A percentile compares a stretch with the other conserved stretches of the same genome.
Conservation (phyloP, 2,113 vertebrate species). For the Saccopteryx leptura region DNA sequence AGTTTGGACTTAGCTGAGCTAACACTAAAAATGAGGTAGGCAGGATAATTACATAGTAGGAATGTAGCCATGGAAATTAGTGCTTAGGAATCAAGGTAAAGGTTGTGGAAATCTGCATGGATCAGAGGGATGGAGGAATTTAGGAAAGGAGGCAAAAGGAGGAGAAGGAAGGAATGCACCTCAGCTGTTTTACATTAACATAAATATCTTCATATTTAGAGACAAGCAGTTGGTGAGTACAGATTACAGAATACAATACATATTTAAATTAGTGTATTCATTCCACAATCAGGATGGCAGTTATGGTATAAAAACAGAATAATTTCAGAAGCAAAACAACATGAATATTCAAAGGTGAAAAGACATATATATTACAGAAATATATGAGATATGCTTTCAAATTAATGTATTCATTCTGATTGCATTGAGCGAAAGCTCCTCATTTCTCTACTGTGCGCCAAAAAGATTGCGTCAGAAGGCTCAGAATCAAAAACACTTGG, state of each 20-base stretch:
- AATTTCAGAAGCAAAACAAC: conserved; percentile 54
- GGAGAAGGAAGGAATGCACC: conserved; percentile 93
- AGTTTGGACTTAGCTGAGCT: conserved; percentile 58
- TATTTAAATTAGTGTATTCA: conserved; percentile 58
- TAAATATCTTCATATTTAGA: conserved; percentile 72
- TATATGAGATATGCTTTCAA: conserved; percentile 47
- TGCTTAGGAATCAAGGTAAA: conserved; percentile 84
- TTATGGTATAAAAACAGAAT: conserved; percentile 1
- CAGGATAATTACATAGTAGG: conserved; percentile 68
- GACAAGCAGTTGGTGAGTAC: conserved; percentile 42
- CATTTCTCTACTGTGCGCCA: conserved; percentile 85
- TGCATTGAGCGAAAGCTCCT: conserved; percentile 1
- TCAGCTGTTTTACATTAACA: conserved; percentile 80
- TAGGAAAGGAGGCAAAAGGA: conserved; percentile 89
- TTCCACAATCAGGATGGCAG: conserved; percentile 56
- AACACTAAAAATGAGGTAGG: conserved; percentile 60
- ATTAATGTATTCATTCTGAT: conserved; percentile 59
- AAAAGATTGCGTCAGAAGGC: conserved; percentile 76
- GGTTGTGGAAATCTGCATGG: conserved; percentile 82
- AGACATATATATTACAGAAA: conserved; percentile 62
- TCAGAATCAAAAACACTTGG: conserved; percentile 62
- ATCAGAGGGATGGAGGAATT: conserved; percentile 86
- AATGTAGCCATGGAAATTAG: conserved; percentile 86
- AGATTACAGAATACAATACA: conserved; percentile 46
- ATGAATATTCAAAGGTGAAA: conserved; percentile 71